Evolutionary conservation across 2,888 invertebrate species (phyloP), one percentile per base, ranked within the genome.

Genomic region (Synergus laeviventris): DNA sequence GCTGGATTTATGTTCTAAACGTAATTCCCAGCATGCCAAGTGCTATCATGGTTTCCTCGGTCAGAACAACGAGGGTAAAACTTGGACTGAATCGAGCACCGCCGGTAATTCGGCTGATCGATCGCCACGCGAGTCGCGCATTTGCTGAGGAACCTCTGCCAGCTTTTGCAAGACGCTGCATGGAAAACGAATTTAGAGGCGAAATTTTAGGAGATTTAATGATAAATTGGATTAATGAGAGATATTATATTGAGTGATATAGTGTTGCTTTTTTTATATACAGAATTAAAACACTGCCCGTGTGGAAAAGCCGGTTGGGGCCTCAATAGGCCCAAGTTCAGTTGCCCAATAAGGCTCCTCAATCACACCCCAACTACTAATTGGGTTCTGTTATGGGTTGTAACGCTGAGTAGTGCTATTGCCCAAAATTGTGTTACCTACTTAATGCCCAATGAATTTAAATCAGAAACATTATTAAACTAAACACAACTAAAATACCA

Each of bases 51-150:
- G 36, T 49, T 70, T 70, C 24, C 21, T 24, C 31, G 66, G 49
- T 24, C 31, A 70, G 45, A 11, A 2, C 49, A 24, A 70, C 66
- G 45, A 70, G 31, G 45, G 45, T 49, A 49, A 24, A 70, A 70
- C 70, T 49, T 49, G 31, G 49, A 36, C 18, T 36, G n/a, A 70
- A 49, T 70, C 45, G 49, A 49, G 70, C 45, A 70, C 49, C 31
- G 70, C 49, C 70, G 24, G 70, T 70, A 70, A 70, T 70, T 70
- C 31, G 70, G 70, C 70, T 70, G 70, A 70, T 70, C 70, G 70
- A 70, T 70, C 70, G 70, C 49, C 45, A 70, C 70, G 24, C 49
- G 70, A 70, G 49, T 49, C 70, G 49, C 31, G 70, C 36, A 70
- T 45, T 66, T 49, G 16, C 21, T 24, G 42, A 49, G 70, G 70